Evolutionary conservation across 2,113 vertebrate species (phyloP).

Genomic region (Sander vitreus): DNA sequence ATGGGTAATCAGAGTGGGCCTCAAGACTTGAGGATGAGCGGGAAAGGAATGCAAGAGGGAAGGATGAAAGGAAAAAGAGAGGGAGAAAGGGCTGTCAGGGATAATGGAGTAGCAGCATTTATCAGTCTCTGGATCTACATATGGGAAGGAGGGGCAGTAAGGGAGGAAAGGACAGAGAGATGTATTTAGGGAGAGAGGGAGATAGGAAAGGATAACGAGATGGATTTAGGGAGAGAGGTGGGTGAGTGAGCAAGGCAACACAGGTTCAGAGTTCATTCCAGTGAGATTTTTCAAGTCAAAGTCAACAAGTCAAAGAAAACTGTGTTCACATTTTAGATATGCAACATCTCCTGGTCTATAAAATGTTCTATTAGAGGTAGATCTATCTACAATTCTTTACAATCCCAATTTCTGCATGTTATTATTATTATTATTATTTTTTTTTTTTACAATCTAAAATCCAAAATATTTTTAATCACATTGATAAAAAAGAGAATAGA

Average conservation of each 20-base stretch:
- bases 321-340: background rate
- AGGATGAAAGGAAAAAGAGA: slow-evolving; percentile 55
- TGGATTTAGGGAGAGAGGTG: slow-evolving; percentile 54
- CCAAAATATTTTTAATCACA: background rate
- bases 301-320: slow-evolving; percentile 56
- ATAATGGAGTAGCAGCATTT: slow-evolving; percentile 77
- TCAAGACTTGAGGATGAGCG: slow-evolving; percentile 62
- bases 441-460: background rate
- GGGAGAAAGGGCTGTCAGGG: slow-evolving; percentile 66
- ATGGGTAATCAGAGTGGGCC: slow-evolving; percentile 67
- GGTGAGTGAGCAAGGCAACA: slow-evolving; percentile 66
- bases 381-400: background rate
- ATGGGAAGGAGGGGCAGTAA: slow-evolving; percentile 45
- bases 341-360: slow-evolving; percentile 5
- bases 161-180: slow-evolving; percentile 38
- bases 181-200: slow-evolving; percentile 54
- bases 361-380: background rate
- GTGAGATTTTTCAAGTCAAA: no score
- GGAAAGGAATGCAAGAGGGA: slow-evolving; percentile 72
- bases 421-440: no score
- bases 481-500: background rate
- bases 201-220: slow-evolving; percentile 14
- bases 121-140: slow-evolving; percentile 71
- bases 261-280: slow-evolving; percentile 50
- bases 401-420: background rate